Evolutionary conservation across 2,888 invertebrate genomes (phyloP), one percentile per base, ranked within the genome.

Genomic region (Anthrax anthrax): DNA sequence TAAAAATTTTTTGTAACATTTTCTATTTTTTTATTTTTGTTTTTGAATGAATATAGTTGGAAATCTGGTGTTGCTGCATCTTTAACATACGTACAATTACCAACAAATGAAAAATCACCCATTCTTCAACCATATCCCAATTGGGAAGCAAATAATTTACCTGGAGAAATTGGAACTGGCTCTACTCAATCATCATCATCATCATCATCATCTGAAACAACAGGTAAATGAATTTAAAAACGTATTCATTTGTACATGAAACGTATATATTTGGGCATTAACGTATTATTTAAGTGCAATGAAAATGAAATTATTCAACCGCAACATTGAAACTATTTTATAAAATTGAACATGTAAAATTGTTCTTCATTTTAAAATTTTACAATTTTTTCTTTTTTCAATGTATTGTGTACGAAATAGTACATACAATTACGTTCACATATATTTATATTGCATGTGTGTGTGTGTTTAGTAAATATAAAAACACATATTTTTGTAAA

Each of bases 71-170:
- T 84, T 1, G 80, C 78, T 10, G 75, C 84, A 9, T 75, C 82
- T 1, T 62, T 85, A 4, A 81, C 78, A 57, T 83, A 81, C 57
- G 65, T 84, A 19, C 73, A 77, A 47, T 54, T 82, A 12, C 56
- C 61, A 0, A 55, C 56, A 5, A 69, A 71, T 37, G 75, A 78
- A 55, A 81, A 80, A 64, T 86, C 89, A 55, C 81, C 84, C 19
- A 67, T 69, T 13, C 63, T 88, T 27, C 78, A 71, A 43, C 86
- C 88, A 0, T 89, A 87, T 60, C 88, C 88, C 4, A 77, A 76
- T 53, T 80, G 81, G 72, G 73, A 80, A 56, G 81, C 85, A 18
- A 92, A 92, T 62, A 78, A 81, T 39, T 74, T 94, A 42, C 78
- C 78, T 40, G 74, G 72, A 48, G 29, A 32, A 12, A 12, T 32